Base-by-base conservation (phyloP, 2,797 vertebrate genomes). In the Anniella stebbinsi region DNA sequence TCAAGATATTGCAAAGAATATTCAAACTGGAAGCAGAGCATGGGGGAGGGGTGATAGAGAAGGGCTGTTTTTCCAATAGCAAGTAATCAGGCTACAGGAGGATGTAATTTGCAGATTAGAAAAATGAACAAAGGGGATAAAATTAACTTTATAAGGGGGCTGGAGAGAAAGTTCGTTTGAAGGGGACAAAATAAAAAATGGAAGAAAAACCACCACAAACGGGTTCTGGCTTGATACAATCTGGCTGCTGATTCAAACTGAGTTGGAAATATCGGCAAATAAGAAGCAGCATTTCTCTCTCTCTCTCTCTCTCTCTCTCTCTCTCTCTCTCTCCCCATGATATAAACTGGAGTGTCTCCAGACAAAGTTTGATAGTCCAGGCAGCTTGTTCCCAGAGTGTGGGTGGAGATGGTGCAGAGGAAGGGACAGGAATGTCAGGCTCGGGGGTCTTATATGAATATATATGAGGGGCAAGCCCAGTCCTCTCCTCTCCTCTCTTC, bases 91-190 rank as follows among this genome's bases (percentile, higher is more conserved):
- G 93, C 96, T 97, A 94, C 93, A 95, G 96, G 95, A 97, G 97
- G 96, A 97, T 97, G 96, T 97, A 97, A 97, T 97, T 97, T 97
- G 96, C 95, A 97, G 97, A 97, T 97, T 97, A 97, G 96, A 95
- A 96, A 96, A 96, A 95, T 95, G 97, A 97, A 97, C 97, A 98
- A 97, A 98, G 97, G 93, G 95, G 93, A 95, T 97, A 97, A 97
- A 97, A 98, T 98, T 97, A 97, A 97, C 96, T 97, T 97, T 95
- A 97, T 95, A 96, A 96, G n/a, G 36, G 63, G 72, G 51, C 38
- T 45, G 96, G 92, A 90, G 96, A 94, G 93, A 69, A 88, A 96
- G 95, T 96, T 96, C 92, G 93, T 96, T 97, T 96, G 95, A 96
- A 96, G 93, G 89, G 93, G 85, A 91, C 48, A 76, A 82, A 87